phyloP scores from a whole-genome alignment of 2,888 invertebrate species.

The Netelia inedita region DNA sequence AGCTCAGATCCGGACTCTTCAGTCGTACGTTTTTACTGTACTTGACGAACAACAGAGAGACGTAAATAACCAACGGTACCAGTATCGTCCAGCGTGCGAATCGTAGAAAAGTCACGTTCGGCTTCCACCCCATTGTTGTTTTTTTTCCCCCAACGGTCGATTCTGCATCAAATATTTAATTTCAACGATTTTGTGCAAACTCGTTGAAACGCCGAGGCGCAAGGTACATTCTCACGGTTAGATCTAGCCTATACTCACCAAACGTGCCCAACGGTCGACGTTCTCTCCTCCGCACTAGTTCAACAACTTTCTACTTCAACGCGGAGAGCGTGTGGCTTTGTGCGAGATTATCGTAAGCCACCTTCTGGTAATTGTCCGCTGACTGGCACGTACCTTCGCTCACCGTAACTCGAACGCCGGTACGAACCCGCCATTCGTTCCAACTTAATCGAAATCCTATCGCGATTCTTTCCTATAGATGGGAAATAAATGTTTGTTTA shows the following conservation, averaged over 20 bases:
- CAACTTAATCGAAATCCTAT: too few relatives aligned
- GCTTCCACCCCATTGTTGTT: conserved; percentile 66
- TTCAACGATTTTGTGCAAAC: too few relatives aligned
- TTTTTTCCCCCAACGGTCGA: not conserved
- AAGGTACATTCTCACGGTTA: too few relatives aligned
- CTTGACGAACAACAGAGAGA: conserved; percentile 77
- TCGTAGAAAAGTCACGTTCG: conserved; percentile 69
- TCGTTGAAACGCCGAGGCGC: too few relatives aligned
- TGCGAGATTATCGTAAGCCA: conserved; percentile 2
- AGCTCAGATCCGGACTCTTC: conserved; percentile 71
- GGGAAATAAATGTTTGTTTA: too few relatives aligned
- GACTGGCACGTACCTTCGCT: conserved; percentile 15
- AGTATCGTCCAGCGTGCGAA: conserved; percentile 80
- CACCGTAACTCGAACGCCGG: conserved; percentile 6
- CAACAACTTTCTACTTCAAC: too few relatives aligned
- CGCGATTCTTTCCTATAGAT: too few relatives aligned
- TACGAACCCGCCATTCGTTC: not conserved
- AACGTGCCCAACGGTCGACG: too few relatives aligned
- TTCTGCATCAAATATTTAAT: not conserved
- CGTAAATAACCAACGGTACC: conserved; percentile 79
- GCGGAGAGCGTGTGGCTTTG: conserved; percentile 4
- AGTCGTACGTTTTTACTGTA: conserved; percentile 78
- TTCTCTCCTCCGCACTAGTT: too few relatives aligned
- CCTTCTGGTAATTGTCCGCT: not conserved
- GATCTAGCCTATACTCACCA: too few relatives aligned